Evolutionary conservation across 2,888 invertebrate species (phyloP), one percentile per base, ranked within the genome.

Genomic region (Drosophila barbarae): DNA sequence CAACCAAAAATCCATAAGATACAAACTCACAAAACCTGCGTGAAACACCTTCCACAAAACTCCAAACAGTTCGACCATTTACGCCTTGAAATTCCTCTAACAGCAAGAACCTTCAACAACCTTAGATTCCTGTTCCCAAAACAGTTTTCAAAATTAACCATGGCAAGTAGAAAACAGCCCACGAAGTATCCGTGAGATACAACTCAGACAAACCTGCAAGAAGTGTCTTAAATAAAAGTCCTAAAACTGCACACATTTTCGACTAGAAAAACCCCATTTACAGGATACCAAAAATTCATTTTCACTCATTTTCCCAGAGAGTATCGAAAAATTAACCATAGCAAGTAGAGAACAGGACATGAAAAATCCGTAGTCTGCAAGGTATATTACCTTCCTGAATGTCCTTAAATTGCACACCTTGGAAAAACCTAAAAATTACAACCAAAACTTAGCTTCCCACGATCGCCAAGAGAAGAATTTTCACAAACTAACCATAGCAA

Each of bases 351-450:
- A 53, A 10, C 50, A 32, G 23, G 5, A 38, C n/a, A n/a, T 52
- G 81, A 69, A 77, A 79, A 82, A 60, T 56, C 70, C 74, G 21
- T 13, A 58, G 30, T 18, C 46, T 46, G 30, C 46, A 18, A 21
- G 18, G 13, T 30, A 18, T 30, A 26, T n/a, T 28, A 7, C 18
- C 46, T 46, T 9, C 5, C 12, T 8, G 13, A 30, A 18, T 32
- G 26, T 39, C 63, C 32, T n/a, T 9, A 32, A 61, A 39, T 28
- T 60, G 10, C 32, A 21, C 32, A 61, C 30, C 12, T 13, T 41
- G 50, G 69, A 51, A 66, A 66, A 47, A 10, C 66, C 69, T 13
- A 23, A 5, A 13, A 4, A n/a, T 7, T 3, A 23, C 23, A 38
- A 9, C 15, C 15, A 6, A 13, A 60, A 38, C 23, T 38, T 13